A percentile compares a stretch with the other conserved stretches of the same genome.
phyloP scores from a whole-genome alignment of 2,113 vertebrate genomes.

The Hydrochoerus hydrochaeris region DNA sequence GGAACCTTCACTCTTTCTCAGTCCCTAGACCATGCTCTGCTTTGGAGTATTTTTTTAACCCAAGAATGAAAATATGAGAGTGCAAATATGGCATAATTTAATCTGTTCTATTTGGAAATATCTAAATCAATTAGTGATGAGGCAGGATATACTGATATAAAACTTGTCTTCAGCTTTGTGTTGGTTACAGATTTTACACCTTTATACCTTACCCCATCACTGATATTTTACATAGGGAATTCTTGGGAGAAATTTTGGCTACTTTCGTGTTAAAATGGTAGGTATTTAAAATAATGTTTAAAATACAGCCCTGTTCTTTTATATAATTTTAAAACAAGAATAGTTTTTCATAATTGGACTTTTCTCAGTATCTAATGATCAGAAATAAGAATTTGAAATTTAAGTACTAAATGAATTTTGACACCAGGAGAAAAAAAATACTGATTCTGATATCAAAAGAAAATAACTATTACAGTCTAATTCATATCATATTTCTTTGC shows the following conservation, averaged over 20 bases:
- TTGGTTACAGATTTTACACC: constrained; percentile 6
- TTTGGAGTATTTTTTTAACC: constrained; percentile 49
- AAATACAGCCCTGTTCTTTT: not conserved
- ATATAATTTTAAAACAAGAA: constrained; percentile 36
- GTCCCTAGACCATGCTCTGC: constrained; percentile 54
- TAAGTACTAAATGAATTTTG: constrained; percentile 26
- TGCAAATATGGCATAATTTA: constrained; percentile 73
- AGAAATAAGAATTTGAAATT: not conserved
- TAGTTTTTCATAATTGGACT: not conserved
- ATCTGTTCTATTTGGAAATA: constrained; percentile 28
- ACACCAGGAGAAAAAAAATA: constrained; percentile 16
- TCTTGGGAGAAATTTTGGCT: not conserved
- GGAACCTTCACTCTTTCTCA: constrained; percentile 81
- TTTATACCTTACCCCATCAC: not conserved
- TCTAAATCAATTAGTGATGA: not conserved
- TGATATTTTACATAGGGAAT: constrained; percentile 16
- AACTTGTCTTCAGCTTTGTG: not conserved
- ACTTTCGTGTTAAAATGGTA: constrained; percentile 19
- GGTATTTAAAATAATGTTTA: constrained; percentile 38
- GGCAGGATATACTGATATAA: not conserved
- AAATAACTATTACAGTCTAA: not conserved
- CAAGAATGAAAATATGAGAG: constrained; percentile 54
- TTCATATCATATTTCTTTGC: not conserved
- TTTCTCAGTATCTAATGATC: constrained; percentile 14
- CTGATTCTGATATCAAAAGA: not conserved